Base-by-base conservation (phyloP, 2,113 vertebrate species). In the Trogon melanurus region DNA sequence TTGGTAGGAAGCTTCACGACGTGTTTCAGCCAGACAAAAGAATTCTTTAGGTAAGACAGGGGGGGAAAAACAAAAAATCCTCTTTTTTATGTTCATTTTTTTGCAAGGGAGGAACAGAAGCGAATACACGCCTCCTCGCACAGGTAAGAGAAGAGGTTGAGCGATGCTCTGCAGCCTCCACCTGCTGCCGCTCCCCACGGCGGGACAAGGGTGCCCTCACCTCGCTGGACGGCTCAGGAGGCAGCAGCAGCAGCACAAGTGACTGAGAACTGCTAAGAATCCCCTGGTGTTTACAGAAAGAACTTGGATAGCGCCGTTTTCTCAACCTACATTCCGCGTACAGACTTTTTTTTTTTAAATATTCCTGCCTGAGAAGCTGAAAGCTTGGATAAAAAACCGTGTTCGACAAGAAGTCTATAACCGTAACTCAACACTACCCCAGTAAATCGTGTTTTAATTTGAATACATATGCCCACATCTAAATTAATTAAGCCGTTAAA, bases 401-500 rank as follows among this genome's bases (percentile, higher is more conserved):
- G 58, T 45, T 58, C 58, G 16, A 44, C 62, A 30, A 60, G 60
- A 64, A 61, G 53, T n/a, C 89, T 41, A 1, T 18, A 93, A 62
- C n/a, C 13, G 2, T 67, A 96, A 89, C 61, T 45, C 80, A 72
- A n/a, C 36, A 21, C 66, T 20, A 70, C 66, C 74, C 69, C 76
- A 20, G 70, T 54, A 69, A 90, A 83, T n/a, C 4, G 27, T 62
- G 70, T 70, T 93, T 93, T 95, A 82, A 96, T 94, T 92, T 85
- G 72, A 95, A 91, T 85, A 84, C 44, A 85, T 66, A 66, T 87
- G 36, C 87, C 81, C 85, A 78, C 74, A 81, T 95, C 81, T 88
- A 94, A 95, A 95, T 96, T 94, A 97, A 97, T 96, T 94, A 96
- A 90, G 91, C 94, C 71, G 95, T 96, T 93, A 95, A 80, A 95